Evolutionary conservation across 1,140 invertebrate species (phyloP).

Genomic region (Bacillus rossius): DNA sequence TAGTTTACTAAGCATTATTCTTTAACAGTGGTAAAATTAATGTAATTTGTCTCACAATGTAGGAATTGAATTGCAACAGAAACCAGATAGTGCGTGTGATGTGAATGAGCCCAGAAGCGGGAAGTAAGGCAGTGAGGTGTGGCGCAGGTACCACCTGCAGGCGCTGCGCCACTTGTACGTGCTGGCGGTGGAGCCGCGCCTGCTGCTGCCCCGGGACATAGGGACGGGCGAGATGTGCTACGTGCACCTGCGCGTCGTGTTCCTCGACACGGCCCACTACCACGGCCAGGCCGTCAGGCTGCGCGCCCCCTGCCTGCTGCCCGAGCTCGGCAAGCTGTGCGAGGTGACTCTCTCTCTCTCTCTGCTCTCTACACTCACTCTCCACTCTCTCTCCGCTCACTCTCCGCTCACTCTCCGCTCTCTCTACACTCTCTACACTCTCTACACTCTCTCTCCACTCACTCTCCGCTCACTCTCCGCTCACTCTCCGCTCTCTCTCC

Average conservation of each 20-base stretch:
- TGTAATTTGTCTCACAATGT: too few species aligned
- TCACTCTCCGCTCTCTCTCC: neutral
- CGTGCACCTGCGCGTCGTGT: constrained; percentile 63
- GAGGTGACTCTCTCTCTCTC: constrained; percentile 44
- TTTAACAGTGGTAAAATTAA: too few species aligned
- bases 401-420: neutral
- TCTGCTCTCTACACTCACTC: neutral
- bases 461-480: neutral
- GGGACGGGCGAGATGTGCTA: constrained; percentile 73
- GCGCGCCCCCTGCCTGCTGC: constrained; percentile 79
- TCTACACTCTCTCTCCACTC: neutral
- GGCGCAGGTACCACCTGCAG: constrained; percentile 91
- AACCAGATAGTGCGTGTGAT: too few species aligned
- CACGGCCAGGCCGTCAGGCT: constrained; percentile 51
- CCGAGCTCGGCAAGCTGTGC: constrained; percentile 69
- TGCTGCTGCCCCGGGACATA: constrained; percentile 83
- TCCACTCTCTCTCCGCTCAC: neutral
- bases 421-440: neutral
- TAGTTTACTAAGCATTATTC: too few species aligned
- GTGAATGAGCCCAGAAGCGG: too few species aligned
- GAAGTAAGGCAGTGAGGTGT: too few species aligned
- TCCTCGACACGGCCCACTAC: constrained; percentile 45
- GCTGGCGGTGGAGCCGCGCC: constrained; percentile 80
- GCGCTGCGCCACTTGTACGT: constrained; percentile 94
- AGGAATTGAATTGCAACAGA: too few species aligned